phyloP scores from a whole-genome alignment of 2,113 vertebrate genomes.

The Mungos mungo region DNA sequence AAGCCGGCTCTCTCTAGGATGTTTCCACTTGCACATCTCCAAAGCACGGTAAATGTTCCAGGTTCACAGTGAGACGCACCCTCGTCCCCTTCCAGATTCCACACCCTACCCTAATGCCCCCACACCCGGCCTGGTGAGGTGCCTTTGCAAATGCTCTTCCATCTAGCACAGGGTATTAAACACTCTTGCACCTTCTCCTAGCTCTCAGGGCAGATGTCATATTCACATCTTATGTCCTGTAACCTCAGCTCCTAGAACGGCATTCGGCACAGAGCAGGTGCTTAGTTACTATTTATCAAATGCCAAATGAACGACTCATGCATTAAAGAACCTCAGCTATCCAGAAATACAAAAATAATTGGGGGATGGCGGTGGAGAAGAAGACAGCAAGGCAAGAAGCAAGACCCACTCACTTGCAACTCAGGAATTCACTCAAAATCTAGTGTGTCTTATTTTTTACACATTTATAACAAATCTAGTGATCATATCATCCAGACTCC shows the following conservation, averaged over 20 bases:
- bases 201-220: not conserved
- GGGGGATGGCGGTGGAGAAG: too few species aligned
- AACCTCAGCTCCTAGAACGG: not conserved
- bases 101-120: not conserved
- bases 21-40: not conserved
- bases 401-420: not conserved
- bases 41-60: not conserved
- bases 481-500: not conserved
- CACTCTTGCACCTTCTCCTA: not conserved
- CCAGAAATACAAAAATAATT: not conserved
- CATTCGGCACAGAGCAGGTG: not conserved
- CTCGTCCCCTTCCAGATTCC: not conserved
- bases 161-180: not conserved
- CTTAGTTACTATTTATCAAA: constrained; percentile 3
- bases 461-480: not conserved
- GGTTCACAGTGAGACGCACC: not conserved
- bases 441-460: not conserved
- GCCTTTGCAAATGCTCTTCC: not conserved
- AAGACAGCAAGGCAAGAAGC: not conserved
- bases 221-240: not conserved
- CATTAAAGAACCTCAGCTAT: not conserved
- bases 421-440: not conserved
- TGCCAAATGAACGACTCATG: not conserved
- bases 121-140: not conserved
- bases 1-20: not conserved